Evolutionary conservation across 92 coral and sea anemone genomes (phyloP).

Genomic region (Meandrina meandrites): DNA sequence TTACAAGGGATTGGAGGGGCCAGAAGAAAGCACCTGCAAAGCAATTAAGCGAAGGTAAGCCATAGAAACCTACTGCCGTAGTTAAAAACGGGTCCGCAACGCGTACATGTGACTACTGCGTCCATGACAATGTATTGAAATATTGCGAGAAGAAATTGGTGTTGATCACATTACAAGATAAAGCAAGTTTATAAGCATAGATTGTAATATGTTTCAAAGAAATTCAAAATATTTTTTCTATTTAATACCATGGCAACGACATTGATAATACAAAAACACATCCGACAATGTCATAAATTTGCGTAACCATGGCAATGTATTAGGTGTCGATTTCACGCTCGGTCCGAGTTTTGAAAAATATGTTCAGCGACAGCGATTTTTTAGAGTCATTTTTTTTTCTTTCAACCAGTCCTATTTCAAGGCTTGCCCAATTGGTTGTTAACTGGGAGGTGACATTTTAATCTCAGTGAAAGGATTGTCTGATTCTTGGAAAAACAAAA

Average conservation of each 20-base stretch:
- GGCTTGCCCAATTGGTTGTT: too few species aligned
- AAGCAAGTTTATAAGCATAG: neutral
- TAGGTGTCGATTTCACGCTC: too few species aligned
- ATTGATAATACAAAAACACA: neutral
- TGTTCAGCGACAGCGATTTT: too few species aligned
- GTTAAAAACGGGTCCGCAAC: neutral
- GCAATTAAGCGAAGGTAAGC: neutral
- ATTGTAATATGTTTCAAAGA: neutral
- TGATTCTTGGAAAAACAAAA: too few species aligned
- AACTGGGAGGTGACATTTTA: too few species aligned
- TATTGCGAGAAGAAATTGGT: neutral
- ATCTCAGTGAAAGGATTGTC: too few species aligned
- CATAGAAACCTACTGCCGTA: neutral
- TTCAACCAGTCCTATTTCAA: too few species aligned
- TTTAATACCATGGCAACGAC: neutral
- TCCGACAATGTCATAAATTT: neutral
- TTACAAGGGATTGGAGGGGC: neutral
- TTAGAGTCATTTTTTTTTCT: too few species aligned
- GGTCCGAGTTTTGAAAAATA: too few species aligned
- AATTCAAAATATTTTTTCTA: neutral
- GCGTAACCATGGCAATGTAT: too few species aligned
- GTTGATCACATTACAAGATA: neutral
- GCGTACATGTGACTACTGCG: neutral
- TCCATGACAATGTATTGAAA: neutral
- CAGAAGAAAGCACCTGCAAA: neutral